A percentile compares a stretch with the other conserved stretches of the same genome.
Evolutionary conservation across 1,140 invertebrate species (phyloP).

Genomic region (Magallana ariakensis): DNA sequence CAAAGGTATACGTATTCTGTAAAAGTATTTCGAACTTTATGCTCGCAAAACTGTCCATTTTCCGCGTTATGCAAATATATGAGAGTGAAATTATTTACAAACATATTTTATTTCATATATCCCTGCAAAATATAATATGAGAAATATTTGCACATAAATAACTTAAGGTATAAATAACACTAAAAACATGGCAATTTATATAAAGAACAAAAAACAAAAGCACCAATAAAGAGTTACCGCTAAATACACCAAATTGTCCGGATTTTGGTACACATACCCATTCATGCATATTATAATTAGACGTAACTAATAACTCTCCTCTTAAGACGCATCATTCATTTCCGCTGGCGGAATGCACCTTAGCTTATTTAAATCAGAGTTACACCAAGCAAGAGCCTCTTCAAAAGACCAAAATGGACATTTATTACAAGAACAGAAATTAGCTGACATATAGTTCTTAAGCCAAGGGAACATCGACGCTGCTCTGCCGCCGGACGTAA

Average conservation of each 20-base stretch:
- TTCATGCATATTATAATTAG: constrained; percentile 1
- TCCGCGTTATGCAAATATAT: no score
- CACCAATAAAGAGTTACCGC: not conserved
- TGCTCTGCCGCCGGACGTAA: constrained; percentile 71
- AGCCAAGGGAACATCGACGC: constrained; percentile 64
- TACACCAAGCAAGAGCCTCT: not conserved
- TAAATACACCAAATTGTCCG: constrained; percentile 12
- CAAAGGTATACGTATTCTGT: no score
- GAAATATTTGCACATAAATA: not conserved
- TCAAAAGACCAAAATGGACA: constrained; percentile 16
- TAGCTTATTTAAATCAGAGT: not conserved
- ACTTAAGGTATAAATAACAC: not conserved
- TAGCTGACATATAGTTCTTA: not conserved
- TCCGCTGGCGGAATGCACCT: not conserved
- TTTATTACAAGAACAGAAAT: not conserved
- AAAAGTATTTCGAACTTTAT: no score
- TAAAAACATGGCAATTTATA: constrained; percentile 1
- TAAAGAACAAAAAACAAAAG: constrained; percentile 1
- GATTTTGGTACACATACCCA: not conserved
- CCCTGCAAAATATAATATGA: constrained; percentile 24
- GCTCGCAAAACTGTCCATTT: no score
- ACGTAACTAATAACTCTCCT: constrained; percentile 3
- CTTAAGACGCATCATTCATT: not conserved
- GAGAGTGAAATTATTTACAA: not conserved
- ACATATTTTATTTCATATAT: constrained; percentile 24